Conservation (phyloP, 2,888 invertebrate species). For the Eurois occulta region DNA sequence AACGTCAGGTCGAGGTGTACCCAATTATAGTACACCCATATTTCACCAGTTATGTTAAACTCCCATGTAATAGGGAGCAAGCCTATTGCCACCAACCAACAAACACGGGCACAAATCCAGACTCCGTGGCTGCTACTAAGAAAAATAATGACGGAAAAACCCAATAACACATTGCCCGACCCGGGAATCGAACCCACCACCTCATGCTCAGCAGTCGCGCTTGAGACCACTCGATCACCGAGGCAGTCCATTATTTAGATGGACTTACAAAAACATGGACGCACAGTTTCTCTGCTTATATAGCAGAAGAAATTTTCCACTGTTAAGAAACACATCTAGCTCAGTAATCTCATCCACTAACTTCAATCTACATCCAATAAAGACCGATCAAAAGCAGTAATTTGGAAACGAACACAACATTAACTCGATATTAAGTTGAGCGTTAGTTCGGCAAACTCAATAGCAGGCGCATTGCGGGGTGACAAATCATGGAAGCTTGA, state of each 20-base stretch:
- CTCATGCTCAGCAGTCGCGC: too few species aligned
- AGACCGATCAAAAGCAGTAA: conserved; percentile 58
- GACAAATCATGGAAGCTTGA: conserved; percentile 65
- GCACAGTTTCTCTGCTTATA: not conserved
- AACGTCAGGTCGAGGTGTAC: not conserved
- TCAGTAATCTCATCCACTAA: conserved; percentile 18
- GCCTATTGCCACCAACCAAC: too few species aligned
- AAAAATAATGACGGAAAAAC: too few species aligned
- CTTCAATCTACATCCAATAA: conserved; percentile 34
- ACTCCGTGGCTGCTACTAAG: too few species aligned
- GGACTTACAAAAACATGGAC: not conserved
- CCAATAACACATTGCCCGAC: too few species aligned
- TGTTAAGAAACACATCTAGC: not conserved
- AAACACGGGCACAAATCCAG: too few species aligned
- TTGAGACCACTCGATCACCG: too few species aligned
- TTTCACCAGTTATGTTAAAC: too few species aligned
- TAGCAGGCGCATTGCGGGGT: conserved; percentile 61
- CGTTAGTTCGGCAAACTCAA: conserved; percentile 63
- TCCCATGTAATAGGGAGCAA: too few species aligned
- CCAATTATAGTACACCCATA: too few species aligned
- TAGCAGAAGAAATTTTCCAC: not conserved
- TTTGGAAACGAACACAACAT: conserved; percentile 58
- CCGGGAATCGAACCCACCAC: too few species aligned
- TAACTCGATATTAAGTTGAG: conserved; percentile 62
- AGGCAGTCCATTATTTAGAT: too few species aligned